These are phyloP conservation scores for Drosophila leontia DNA, from an alignment of 1,140 invertebrate species.

Conservation along the genomic window DNA sequence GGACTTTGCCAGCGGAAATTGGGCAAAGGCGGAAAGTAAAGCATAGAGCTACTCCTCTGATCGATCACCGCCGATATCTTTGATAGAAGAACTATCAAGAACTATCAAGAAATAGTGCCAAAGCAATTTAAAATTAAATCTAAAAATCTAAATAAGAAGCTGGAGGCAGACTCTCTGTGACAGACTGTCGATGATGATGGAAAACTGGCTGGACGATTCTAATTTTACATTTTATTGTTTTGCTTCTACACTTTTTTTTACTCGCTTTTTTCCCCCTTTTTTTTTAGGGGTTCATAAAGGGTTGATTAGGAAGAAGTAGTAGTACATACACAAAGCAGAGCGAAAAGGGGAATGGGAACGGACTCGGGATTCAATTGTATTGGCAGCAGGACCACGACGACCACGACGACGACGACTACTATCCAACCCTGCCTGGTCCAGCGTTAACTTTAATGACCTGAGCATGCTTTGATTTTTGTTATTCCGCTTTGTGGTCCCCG, in stretches of 20 bases:
- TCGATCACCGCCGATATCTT: slow-evolving; percentile 13
- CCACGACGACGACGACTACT: slow-evolving; percentile 5
- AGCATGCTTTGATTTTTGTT: slow-evolving; percentile 78
- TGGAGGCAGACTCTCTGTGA: slow-evolving; percentile 13
- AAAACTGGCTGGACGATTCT: slow-evolving; percentile 61
- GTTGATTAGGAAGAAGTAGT: slow-evolving; percentile 70
- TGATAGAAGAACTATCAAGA: neutral
- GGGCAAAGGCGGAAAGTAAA: slow-evolving; percentile 4
- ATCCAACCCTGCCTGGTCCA: slow-evolving; percentile 29
- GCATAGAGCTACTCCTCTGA: neutral
- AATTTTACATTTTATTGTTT: slow-evolving; percentile 82
- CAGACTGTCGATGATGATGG: slow-evolving; percentile 25
- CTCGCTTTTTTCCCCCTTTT: slow-evolving; percentile 34
- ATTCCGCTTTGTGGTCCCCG: slow-evolving; percentile 59
- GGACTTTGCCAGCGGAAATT: slow-evolving; percentile 14
- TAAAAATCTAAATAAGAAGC: slow-evolving; percentile 11
- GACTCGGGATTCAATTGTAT: slow-evolving; percentile 46
- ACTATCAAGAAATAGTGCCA: neutral
- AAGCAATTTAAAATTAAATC: neutral
- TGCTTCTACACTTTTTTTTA: slow-evolving; percentile 28
- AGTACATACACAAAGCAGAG: slow-evolving; percentile 16
- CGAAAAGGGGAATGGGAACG: neutral
- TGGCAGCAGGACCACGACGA: slow-evolving; percentile 23
- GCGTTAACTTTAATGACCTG: slow-evolving; percentile 72
- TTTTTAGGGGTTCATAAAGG: slow-evolving; percentile 79